Evolutionary conservation across 2,113 vertebrate genomes (phyloP).

Genomic region (Vanacampus margaritifer): DNA sequence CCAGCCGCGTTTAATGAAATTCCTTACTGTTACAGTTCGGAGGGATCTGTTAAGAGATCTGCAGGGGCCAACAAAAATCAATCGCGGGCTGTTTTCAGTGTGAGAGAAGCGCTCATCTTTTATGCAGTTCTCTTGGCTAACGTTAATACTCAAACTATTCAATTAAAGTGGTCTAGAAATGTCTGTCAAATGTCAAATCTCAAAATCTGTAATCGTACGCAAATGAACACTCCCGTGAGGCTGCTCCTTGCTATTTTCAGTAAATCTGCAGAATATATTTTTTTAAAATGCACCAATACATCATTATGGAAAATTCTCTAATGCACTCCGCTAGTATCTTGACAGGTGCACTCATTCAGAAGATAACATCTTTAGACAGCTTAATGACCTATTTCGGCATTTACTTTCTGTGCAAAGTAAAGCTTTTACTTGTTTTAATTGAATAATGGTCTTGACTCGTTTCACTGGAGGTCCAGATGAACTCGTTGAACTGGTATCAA

Average conservation of each 20-base stretch:
- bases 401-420: background rate
- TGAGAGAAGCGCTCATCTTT: constrained; percentile 40
- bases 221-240: background rate
- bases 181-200: background rate
- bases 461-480: background rate
- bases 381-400: background rate
- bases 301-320: background rate
- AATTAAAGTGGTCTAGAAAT: background rate
- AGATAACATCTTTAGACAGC: background rate
- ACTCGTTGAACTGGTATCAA: constrained; percentile 4
- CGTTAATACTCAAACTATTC: background rate
- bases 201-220: background rate
- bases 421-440: background rate
- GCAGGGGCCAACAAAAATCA: constrained; percentile 52
- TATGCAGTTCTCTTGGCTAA: background rate
- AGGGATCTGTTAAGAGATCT: constrained; percentile 59
- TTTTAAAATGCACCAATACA: background rate
- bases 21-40: constrained; percentile 60
- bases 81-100: constrained; percentile 45
- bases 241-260: background rate
- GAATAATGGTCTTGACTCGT: constrained; percentile 8
- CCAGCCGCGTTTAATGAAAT: constrained; percentile 59
- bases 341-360: background rate
- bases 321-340: background rate
- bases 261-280: background rate